Evolutionary conservation across 2,888 invertebrate genomes (phyloP).

Genomic region (Leucophenga maculata): DNA sequence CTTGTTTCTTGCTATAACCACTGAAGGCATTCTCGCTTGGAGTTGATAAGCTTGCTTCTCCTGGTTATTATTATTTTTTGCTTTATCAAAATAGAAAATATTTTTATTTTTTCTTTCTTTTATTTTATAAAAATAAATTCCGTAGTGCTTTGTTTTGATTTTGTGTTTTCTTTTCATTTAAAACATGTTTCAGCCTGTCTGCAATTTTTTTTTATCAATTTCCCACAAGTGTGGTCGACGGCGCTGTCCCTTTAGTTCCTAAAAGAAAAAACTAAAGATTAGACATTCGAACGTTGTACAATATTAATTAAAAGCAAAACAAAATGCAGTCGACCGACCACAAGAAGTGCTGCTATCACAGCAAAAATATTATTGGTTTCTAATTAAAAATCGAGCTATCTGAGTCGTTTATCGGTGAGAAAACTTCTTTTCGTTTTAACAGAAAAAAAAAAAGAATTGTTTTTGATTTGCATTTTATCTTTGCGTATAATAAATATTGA

Average conservation of each 20-base stretch:
- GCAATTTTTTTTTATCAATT: not conserved
- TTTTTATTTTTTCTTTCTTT: not conserved
- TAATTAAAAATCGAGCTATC: not conserved
- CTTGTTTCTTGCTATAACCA: too few species aligned
- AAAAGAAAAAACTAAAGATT: too few species aligned
- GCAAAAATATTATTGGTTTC: slow-evolving; percentile 12
- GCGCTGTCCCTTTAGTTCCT: too few species aligned
- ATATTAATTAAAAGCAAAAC: not conserved
- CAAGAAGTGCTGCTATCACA: not conserved
- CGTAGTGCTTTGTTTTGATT: not conserved
- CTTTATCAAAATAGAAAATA: not conserved
- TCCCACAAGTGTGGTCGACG: not conserved
- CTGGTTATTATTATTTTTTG: too few species aligned
- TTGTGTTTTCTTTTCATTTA: slow-evolving; percentile 9
- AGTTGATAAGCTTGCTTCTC: not conserved
- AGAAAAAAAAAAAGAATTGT: not conserved
- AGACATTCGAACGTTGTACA: too few species aligned
- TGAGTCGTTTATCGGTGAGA: too few species aligned
- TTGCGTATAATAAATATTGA: not conserved
- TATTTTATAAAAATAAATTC: not conserved
- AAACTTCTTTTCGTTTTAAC: too few species aligned
- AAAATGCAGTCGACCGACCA: not conserved
- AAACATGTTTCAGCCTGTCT: slow-evolving; percentile 11
- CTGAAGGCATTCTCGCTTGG: too few species aligned
- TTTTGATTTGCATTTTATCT: not conserved